phyloP scores from a whole-genome alignment of 2,113 vertebrate genomes.

The Pedionomus torquatus region DNA sequence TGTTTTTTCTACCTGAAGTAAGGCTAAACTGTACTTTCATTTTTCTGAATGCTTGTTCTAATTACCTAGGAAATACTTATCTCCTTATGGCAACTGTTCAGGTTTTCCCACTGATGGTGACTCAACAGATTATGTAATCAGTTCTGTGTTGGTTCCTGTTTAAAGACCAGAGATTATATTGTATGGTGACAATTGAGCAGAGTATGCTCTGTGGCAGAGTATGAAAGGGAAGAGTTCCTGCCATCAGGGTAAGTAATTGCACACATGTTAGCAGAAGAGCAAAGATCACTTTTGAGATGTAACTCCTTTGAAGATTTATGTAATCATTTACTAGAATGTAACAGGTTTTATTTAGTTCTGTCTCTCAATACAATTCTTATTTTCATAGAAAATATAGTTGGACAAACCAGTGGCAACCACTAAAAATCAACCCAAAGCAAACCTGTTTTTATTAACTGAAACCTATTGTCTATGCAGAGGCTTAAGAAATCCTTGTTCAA shows the following conservation, averaged over 20 bases:
- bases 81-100: not conserved
- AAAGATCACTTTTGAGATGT: slow-evolving; percentile 9
- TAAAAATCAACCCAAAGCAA: not conserved
- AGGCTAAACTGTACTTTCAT: not conserved
- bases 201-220: not conserved
- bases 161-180: not conserved
- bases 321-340: not conserved
- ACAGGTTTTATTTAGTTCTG: not conserved
- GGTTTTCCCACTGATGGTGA: not conserved
- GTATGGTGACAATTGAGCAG: not conserved
- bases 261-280: not conserved
- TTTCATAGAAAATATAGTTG: not conserved
- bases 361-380: not conserved
- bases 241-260: not conserved
- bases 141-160: not conserved
- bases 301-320: not conserved
- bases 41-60: not conserved
- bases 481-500: not conserved
- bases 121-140: not conserved
- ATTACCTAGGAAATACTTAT: not conserved
- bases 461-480: not conserved
- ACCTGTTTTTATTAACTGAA: not conserved
- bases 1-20: not conserved
- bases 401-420: not conserved
- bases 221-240: not conserved